These are phyloP conservation scores for Tanaodytes sp. DNA, from an alignment of 2,888 invertebrate genomes.

Conservation along the genomic window DNA sequence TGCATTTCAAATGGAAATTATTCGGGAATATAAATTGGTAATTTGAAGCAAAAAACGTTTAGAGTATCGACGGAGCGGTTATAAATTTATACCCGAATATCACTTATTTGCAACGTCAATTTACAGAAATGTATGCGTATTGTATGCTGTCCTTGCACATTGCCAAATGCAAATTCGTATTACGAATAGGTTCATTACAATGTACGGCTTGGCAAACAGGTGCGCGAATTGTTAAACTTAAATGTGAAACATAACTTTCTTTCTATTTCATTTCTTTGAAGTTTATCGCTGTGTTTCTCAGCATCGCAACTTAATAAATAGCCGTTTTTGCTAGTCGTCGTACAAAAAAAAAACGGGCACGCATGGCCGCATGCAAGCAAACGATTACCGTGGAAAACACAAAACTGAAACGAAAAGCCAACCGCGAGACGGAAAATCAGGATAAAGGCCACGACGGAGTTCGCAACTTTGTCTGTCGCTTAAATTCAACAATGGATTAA, in stretches of 20 bases:
- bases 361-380: constrained; percentile 17
- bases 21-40: too few species aligned
- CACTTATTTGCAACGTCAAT: too few species aligned
- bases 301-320: constrained; percentile 24
- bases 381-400: constrained; percentile 26
- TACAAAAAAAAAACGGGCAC: constrained; percentile 16
- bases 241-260: constrained; percentile 23
- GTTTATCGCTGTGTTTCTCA: constrained; percentile 12
- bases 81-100: constrained; percentile 4
- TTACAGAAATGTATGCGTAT: too few species aligned
- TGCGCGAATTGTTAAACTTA: constrained; percentile 15
- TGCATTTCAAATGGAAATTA: too few species aligned
- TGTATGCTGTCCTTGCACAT: too few species aligned
- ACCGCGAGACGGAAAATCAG: constrained; percentile 24
- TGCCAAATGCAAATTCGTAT: too few species aligned
- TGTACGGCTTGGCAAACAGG: too few species aligned
- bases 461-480: constrained; percentile 8
- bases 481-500: constrained; percentile 29
- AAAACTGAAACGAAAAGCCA: constrained; percentile 26
- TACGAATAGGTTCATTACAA: too few species aligned
- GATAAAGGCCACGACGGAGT: constrained; percentile 20
- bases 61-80: background rate
- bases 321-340: constrained; percentile 21
- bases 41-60: too few species aligned
- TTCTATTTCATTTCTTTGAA: too few species aligned